Conservation (phyloP, 2,113 vertebrate genomes). For the Poeciliopsis retropinna region DNA sequence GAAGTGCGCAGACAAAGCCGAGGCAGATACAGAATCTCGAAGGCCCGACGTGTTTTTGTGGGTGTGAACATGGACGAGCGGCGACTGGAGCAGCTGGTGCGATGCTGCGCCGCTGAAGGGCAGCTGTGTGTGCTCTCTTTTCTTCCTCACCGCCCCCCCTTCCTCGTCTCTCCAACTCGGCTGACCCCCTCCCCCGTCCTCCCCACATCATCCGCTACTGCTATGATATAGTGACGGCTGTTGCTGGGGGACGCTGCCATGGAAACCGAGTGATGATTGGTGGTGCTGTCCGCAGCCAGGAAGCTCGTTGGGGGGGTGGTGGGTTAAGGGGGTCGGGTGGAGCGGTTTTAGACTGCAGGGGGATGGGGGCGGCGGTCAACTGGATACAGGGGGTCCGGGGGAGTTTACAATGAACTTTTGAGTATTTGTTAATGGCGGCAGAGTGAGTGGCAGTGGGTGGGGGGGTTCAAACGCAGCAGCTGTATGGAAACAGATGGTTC, state of each 20-base stretch:
- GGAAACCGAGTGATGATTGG: slow-evolving; percentile 91
- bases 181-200: slow-evolving; percentile 84
- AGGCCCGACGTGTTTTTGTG: slow-evolving; percentile 41
- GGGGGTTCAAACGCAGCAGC: slow-evolving; percentile 26
- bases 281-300: slow-evolving; percentile 87
- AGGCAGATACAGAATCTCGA: slow-evolving; percentile 40
- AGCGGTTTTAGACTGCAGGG: slow-evolving; percentile 56
- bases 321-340: slow-evolving; percentile 40
- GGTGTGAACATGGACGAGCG: slow-evolving; percentile 40
- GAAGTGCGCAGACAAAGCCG: slow-evolving; percentile 56
- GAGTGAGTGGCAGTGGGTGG: background rate
- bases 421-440: slow-evolving; percentile 55
- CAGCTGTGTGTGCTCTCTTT: slow-evolving; percentile 70
- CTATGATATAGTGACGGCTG: slow-evolving; percentile 92
- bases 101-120: slow-evolving; percentile 67
- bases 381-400: slow-evolving; percentile 52
- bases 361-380: slow-evolving; percentile 58
- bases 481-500: slow-evolving; percentile 61
- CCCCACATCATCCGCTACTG: slow-evolving; percentile 65
- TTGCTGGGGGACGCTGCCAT: slow-evolving; percentile 91
- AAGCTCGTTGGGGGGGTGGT: slow-evolving; percentile 81
- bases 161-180: slow-evolving; percentile 72
- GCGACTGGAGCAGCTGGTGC: slow-evolving; percentile 72
- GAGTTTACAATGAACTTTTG: slow-evolving; percentile 67
- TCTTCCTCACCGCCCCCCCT: slow-evolving; percentile 3